phyloP scores from a whole-genome alignment of 2,888 invertebrate genomes.

The Nebria brevicollis region DNA sequence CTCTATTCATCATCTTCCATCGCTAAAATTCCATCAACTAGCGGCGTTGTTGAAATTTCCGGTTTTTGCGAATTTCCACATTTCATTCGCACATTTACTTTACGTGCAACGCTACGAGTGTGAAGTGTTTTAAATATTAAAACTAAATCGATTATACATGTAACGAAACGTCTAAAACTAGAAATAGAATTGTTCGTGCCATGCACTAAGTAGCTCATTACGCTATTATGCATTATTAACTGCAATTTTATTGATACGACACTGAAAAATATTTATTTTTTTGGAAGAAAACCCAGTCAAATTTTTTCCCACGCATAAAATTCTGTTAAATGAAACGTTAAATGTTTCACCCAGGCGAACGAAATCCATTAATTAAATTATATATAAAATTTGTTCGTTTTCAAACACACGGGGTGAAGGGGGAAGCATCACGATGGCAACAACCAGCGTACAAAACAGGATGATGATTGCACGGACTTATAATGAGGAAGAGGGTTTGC shows the following conservation, averaged over 20 bases:
- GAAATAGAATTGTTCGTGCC: not conserved
- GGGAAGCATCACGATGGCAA: not conserved
- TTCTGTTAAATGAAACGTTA: slow-evolving; percentile 6
- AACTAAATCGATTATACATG: not conserved
- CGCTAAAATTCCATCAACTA: not conserved
- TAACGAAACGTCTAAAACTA: not conserved
- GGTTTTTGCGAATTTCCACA: not conserved
- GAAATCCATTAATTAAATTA: slow-evolving; percentile 16
- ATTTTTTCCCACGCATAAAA: not conserved
- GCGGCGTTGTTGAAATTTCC: not conserved
- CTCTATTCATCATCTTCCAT: not conserved
- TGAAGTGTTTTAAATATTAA: not conserved
- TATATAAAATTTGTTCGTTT: slow-evolving; percentile 13
- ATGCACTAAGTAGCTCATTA: too few relatives aligned
- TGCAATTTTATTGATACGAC: too few relatives aligned
- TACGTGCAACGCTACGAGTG: not conserved
- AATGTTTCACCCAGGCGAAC: slow-evolving; percentile 2
- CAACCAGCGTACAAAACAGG: slow-evolving; percentile 4
- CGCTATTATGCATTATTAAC: too few relatives aligned
- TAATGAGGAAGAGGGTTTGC: not conserved
- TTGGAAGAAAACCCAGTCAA: not conserved
- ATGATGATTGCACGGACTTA: slow-evolving; percentile 8
- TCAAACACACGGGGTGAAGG: not conserved
- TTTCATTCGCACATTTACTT: not conserved
- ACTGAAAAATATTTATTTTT: too few relatives aligned